phyloP scores from a whole-genome alignment of 2,888 invertebrate species.

The Dromius quadrimaculatus region DNA sequence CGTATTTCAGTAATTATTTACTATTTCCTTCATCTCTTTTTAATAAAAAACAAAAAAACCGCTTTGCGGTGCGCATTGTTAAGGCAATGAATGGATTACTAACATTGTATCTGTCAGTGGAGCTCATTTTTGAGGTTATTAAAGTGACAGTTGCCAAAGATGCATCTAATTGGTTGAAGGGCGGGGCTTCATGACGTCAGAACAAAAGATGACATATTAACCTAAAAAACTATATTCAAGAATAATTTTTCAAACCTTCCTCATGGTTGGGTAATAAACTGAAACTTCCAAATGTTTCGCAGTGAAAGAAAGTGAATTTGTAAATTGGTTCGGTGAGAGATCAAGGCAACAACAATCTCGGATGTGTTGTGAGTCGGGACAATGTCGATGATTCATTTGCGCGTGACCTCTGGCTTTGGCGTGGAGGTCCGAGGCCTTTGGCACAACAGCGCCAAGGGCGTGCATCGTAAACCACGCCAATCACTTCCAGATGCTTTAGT shows the following conservation, averaged over 20 bases:
- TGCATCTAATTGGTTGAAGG: background rate
- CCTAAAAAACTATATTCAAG: background rate
- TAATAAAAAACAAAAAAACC: too few relatives aligned
- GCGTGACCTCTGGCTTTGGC: constrained; percentile 5
- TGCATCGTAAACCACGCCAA: background rate
- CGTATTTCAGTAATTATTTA: too few relatives aligned
- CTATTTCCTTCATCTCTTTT: too few relatives aligned
- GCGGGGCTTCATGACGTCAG: background rate
- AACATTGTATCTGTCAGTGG: too few relatives aligned
- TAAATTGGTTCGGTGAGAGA: background rate
- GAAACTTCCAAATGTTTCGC: too few relatives aligned
- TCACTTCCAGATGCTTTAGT: background rate
- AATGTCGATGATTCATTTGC: constrained; percentile 5
- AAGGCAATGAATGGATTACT: too few relatives aligned
- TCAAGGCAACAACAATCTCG: background rate
- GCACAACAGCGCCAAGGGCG: background rate
- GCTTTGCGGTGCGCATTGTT: too few relatives aligned
- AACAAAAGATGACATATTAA: background rate
- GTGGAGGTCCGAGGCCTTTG: constrained; percentile 5
- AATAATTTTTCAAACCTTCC: background rate
- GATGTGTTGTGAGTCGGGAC: background rate
- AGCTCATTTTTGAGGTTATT: too few relatives aligned
- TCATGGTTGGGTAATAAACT: too few relatives aligned
- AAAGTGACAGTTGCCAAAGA: too few relatives aligned
- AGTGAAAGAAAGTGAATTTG: background rate